Conservation (phyloP, 2,113 vertebrate genomes). For the Gallinago jamesoni region DNA sequence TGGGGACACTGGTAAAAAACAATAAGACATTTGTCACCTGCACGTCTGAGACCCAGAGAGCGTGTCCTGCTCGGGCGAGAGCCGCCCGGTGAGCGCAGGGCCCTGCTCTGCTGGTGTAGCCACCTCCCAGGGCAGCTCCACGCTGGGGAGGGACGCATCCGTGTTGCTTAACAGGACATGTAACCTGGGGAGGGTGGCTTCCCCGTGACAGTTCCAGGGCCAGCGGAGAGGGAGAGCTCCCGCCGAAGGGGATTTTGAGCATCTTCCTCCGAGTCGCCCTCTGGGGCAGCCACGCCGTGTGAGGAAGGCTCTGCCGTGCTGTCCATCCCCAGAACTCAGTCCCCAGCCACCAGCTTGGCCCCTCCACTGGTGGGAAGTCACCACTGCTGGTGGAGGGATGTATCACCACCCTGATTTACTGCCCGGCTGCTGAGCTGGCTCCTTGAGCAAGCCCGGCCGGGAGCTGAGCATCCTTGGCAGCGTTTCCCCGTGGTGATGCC, state of each 20-base stretch:
- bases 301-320: neutral
- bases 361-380: accelerated
- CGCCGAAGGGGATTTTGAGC: neutral
- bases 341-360: neutral
- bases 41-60: neutral
- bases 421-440: neutral
- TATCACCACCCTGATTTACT: neutral
- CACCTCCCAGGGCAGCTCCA: accelerated
- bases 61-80: neutral
- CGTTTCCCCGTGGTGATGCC: accelerated
- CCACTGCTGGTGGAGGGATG: too few relatives aligned
- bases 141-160: neutral
- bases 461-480: constrained; percentile 6
- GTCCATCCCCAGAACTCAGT: accelerated
- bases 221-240: neutral
- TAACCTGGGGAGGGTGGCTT: neutral
- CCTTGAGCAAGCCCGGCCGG: neutral
- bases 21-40: neutral
- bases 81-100: accelerated
- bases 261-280: neutral
- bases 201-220: neutral
- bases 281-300: too few relatives aligned
- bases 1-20: neutral
- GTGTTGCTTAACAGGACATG: constrained; percentile 11
- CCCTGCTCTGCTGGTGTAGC: neutral